Conservation (phyloP, 2,888 invertebrate species). For the Pyrrhosoma nymphula region DNA sequence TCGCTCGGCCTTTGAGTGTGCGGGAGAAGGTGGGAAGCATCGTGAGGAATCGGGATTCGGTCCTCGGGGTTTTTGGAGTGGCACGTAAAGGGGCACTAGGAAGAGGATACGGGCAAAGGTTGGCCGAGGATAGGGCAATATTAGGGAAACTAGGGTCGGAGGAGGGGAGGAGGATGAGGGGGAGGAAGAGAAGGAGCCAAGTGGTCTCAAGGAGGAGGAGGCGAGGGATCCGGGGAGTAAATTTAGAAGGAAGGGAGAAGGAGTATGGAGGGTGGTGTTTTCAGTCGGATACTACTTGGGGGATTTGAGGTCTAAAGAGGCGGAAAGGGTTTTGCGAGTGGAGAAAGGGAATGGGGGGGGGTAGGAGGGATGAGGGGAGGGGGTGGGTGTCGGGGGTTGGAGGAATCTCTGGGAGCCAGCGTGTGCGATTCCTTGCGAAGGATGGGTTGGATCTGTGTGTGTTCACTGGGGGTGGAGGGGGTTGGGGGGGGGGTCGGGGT, state of each 20-base stretch:
- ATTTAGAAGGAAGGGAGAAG: neutral
- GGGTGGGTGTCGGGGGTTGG: neutral
- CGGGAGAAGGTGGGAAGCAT: neutral
- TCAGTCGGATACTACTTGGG: neutral
- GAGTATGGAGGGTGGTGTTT: neutral
- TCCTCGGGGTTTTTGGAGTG: too few species aligned
- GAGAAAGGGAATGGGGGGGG: neutral
- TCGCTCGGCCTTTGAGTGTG: too few species aligned
- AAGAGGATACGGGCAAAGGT: neutral
- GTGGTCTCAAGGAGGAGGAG: neutral
- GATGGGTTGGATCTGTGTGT: neutral
- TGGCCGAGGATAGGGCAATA: slow-evolving; percentile 21
- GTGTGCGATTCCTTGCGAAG: neutral
- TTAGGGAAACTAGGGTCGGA: neutral
- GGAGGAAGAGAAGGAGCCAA: neutral
- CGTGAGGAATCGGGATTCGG: neutral
- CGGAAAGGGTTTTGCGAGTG: neutral
- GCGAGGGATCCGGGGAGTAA: neutral
- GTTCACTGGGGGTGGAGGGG: neutral
- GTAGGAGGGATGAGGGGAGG: neutral
- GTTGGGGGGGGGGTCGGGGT: too few species aligned
- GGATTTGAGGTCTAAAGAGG: neutral
- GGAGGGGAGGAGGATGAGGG: neutral
- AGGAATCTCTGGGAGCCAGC: neutral
- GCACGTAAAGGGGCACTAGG: neutral